phyloP scores from a whole-genome alignment of 2,888 invertebrate genomes.

The Plebejus melissa region DNA sequence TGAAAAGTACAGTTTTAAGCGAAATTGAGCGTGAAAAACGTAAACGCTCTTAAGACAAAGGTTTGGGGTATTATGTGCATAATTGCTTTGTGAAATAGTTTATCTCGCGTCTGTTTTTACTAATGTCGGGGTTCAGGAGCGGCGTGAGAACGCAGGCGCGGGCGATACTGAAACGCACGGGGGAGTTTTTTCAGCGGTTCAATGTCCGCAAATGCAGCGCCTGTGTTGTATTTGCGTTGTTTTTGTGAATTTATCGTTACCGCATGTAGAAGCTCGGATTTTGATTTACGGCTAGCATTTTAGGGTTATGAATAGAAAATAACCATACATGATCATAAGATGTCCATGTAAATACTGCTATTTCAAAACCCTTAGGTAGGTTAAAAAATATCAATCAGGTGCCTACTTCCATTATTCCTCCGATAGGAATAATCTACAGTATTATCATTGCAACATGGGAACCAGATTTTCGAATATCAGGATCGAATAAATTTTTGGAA shows the following conservation, averaged over 20 bases:
- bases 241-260: conserved; percentile 35
- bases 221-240: conserved; percentile 37
- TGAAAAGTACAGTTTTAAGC: no score
- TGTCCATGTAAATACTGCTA: not conserved
- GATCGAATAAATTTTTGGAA: conserved; percentile 30
- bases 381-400: not conserved
- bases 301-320: not conserved
- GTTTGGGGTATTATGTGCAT: not conserved
- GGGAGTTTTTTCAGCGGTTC: conserved; percentile 74
- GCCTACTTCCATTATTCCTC: not conserved
- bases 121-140: conserved; percentile 64
- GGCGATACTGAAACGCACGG: conserved; percentile 60
- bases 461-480: not conserved
- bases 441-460: not conserved
- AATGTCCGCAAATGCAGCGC: conserved; percentile 54
- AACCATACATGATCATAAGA: not conserved
- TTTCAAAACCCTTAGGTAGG: not conserved
- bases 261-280: conserved; percentile 15
- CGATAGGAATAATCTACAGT: not conserved
- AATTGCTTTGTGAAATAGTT: conserved; percentile 8
- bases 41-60: not conserved
- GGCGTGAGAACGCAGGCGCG: conserved; percentile 59
- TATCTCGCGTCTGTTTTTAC: conserved; percentile 52
- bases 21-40: no score
- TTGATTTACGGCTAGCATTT: not conserved